A percentile compares a stretch with the other conserved stretches of the same genome.
Evolutionary conservation across 2,113 vertebrate genomes (phyloP).

Genomic region (Oryzias javanicus): DNA sequence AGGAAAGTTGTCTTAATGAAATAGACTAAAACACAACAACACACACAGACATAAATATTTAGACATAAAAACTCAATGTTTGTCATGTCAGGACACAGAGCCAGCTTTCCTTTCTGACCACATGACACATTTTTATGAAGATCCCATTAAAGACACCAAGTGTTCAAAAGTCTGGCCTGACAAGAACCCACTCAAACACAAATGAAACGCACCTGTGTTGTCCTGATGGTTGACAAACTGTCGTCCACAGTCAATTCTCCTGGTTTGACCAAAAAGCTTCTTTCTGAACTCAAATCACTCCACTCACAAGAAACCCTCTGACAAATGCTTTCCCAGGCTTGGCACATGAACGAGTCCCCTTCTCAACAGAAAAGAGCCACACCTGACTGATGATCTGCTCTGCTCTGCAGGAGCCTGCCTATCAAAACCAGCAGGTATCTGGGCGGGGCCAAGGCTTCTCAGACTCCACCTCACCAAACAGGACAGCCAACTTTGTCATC

Average conservation of each 20-base stretch:
- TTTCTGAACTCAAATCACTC: background rate
- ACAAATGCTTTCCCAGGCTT: background rate
- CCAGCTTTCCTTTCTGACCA: background rate
- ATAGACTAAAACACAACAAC: too few relatives aligned
- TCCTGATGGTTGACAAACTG: background rate
- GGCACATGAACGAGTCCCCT: background rate
- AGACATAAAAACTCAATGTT: too few relatives aligned
- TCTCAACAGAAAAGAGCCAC: constrained; percentile 19
- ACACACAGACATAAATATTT: too few relatives aligned
- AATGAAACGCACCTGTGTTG: constrained; percentile 47
- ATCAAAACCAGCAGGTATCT: constrained; percentile 45
- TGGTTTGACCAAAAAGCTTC: constrained; percentile 1
- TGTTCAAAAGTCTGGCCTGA: too few relatives aligned
- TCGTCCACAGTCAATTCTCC: background rate
- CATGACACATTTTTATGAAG: background rate
- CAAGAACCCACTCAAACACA: background rate
- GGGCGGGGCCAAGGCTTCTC: constrained; percentile 48
- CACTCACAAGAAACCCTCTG: background rate
- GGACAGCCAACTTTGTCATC: constrained; percentile 26
- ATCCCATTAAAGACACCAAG: too few relatives aligned
- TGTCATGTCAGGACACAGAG: background rate
- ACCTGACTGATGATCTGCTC: constrained; percentile 38
- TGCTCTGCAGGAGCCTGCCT: constrained; percentile 22
- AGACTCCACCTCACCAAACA: constrained; percentile 45
- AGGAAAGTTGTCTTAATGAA: too few relatives aligned